These are phyloP conservation scores for Protosalanx chinensis DNA, from an alignment of 2,797 vertebrate species.

Conservation along the genomic window DNA sequence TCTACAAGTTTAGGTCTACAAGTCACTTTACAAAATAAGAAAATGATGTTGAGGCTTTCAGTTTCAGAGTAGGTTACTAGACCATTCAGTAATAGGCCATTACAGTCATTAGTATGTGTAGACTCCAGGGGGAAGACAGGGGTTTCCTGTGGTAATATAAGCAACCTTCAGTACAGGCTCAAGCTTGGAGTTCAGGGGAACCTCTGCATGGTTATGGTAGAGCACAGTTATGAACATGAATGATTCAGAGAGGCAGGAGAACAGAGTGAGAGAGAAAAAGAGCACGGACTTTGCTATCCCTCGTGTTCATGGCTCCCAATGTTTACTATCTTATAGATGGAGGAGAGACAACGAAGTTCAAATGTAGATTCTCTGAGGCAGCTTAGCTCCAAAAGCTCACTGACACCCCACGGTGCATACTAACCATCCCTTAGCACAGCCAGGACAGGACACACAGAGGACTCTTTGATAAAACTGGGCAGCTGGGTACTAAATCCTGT, in stretches of 20 bases:
- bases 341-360: slow-evolving; percentile 3
- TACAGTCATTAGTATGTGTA: background rate
- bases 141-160: background rate
- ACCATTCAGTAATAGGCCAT: background rate
- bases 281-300: background rate
- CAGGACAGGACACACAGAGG: slow-evolving; percentile 55
- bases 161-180: background rate
- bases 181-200: slow-evolving; percentile 1
- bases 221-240: slow-evolving; percentile 10
- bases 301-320: background rate
- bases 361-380: slow-evolving; percentile 3
- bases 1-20: background rate
- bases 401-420: slow-evolving; percentile 56
- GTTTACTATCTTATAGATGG: slow-evolving; percentile 15
- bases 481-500: slow-evolving; percentile 44
- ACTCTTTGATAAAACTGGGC: slow-evolving; percentile 60
- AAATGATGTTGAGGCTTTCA: background rate
- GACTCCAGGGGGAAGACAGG: slow-evolving; percentile 1
- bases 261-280: slow-evolving; percentile 1
- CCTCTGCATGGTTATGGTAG: slow-evolving; percentile 23
- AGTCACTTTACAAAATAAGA: background rate
- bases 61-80: background rate
- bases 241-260: slow-evolving; percentile 23
- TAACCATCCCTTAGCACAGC: slow-evolving; percentile 50
- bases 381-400: slow-evolving; percentile 14